phyloP scores from a whole-genome alignment of 2,888 invertebrate genomes.

The Melieria omissa region DNA sequence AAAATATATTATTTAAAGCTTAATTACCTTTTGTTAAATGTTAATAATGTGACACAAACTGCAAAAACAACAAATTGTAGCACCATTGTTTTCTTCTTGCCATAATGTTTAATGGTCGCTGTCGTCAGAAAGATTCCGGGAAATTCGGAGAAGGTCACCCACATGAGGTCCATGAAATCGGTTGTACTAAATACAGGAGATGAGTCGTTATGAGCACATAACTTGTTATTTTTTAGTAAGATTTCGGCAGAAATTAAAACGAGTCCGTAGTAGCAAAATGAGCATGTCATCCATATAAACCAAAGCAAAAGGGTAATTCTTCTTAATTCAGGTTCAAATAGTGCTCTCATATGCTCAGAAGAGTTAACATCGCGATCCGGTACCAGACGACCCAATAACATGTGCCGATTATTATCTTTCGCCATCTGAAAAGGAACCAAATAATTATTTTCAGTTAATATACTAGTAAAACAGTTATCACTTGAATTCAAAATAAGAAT shows the following conservation, averaged over 20 bases:
- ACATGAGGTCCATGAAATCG: slow-evolving; percentile 91
- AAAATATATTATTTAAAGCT: background rate
- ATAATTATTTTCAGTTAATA: background rate
- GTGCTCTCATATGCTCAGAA: slow-evolving; percentile 76
- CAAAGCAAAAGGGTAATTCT: slow-evolving; percentile 88
- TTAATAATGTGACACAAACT: slow-evolving; percentile 77
- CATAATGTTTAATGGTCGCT: slow-evolving; percentile 88
- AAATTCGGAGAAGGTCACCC: slow-evolving; percentile 95
- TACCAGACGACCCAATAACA: slow-evolving; percentile 86
- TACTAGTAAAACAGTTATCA: slow-evolving; percentile 1
- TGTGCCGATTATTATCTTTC: slow-evolving; percentile 86
- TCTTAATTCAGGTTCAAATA: slow-evolving; percentile 82
- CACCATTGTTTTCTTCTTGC: slow-evolving; percentile 92
- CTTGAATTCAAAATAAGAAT: background rate
- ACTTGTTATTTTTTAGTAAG: slow-evolving; percentile 67
- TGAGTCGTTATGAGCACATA: too few relatives aligned
- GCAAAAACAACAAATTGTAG: slow-evolving; percentile 90
- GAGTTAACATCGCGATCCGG: slow-evolving; percentile 75
- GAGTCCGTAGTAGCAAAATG: slow-evolving; percentile 95
- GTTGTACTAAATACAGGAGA: slow-evolving; percentile 73
- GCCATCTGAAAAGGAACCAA: slow-evolving; percentile 72
- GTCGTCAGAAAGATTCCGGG: slow-evolving; percentile 92
- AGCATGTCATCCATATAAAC: slow-evolving; percentile 95
- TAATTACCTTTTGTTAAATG: slow-evolving; percentile 26
- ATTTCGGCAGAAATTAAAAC: slow-evolving; percentile 95